Evolutionary conservation across 2,888 invertebrate genomes (phyloP).

Genomic region (Dione vanillae): DNA sequence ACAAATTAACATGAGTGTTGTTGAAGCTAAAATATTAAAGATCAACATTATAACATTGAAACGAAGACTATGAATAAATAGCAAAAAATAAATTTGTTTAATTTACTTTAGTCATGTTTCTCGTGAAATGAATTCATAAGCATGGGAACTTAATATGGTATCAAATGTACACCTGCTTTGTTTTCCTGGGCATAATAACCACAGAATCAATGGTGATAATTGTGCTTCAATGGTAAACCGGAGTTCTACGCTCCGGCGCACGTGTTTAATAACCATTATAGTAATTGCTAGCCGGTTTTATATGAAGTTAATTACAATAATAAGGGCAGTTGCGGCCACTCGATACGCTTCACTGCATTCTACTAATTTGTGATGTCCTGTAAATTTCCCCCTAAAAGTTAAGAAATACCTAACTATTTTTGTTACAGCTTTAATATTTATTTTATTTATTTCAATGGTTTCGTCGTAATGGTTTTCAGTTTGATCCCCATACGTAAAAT

Average conservation of each 20-base stretch:
- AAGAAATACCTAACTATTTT: conserved; percentile 12
- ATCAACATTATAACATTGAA: neutral
- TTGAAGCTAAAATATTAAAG: no score
- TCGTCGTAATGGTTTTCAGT: no score
- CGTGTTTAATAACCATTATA: conserved; percentile 81
- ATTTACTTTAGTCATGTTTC: neutral
- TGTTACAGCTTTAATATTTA: neutral
- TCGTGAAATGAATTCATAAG: neutral
- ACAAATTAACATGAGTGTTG: no score
- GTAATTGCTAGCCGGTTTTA: conserved; percentile 78
- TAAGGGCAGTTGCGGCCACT: conserved; percentile 69
- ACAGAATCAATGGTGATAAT: conserved; percentile 83
- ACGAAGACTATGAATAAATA: neutral
- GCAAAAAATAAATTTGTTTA: neutral
- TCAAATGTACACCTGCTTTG: conserved; percentile 62
- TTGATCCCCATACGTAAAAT: no score
- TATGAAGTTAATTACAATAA: conserved; percentile 80
- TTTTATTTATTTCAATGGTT: no score
- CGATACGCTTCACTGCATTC: conserved; percentile 69
- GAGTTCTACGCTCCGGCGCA: conserved; percentile 70
- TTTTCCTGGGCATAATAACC: conserved; percentile 61
- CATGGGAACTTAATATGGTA: conserved; percentile 53
- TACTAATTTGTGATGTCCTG: conserved; percentile 81
- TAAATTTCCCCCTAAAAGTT: conserved; percentile 47
- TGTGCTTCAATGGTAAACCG: conserved; percentile 62